These are phyloP conservation scores for Origma solitaria DNA, from an alignment of 2,113 vertebrate species.

Conservation along the genomic window DNA sequence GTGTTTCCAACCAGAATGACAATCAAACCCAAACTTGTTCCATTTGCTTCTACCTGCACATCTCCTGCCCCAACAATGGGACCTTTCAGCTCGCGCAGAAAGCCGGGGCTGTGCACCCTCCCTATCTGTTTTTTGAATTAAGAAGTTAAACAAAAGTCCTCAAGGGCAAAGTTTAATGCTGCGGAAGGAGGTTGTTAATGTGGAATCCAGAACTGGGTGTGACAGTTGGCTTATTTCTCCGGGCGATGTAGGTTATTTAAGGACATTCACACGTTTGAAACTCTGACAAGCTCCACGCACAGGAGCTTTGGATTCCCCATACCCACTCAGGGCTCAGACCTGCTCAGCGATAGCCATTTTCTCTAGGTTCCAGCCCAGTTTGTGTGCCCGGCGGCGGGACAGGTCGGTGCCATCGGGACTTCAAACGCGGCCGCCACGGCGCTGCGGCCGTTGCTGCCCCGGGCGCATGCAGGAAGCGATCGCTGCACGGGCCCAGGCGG, in stretches of 20 bases:
- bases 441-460: constrained; percentile 13
- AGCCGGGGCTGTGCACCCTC: constrained; percentile 19
- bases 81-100: neutral
- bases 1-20: neutral
- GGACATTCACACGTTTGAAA: constrained; percentile 66
- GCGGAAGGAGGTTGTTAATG: constrained; percentile 78
- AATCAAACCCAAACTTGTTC: neutral
- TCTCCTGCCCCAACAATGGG: constrained; percentile 49
- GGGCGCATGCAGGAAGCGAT: constrained; percentile 17
- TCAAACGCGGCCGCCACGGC: neutral
- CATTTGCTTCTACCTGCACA: constrained; percentile 25
- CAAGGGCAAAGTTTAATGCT: constrained; percentile 75
- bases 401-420: neutral
- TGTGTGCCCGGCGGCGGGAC: fast-evolving
- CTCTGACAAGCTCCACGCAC: neutral
- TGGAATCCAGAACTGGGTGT: constrained; percentile 79
- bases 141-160: constrained; percentile 77
- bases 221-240: constrained; percentile 68
- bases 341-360: neutral
- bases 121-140: constrained; percentile 71
- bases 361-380: neutral
- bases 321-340: neutral
- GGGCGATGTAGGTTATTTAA: constrained; percentile 71
- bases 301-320: neutral
- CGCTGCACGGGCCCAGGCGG: neutral